Evolutionary conservation across 1,140 invertebrate species (phyloP).

Genomic region (Nephila pilipes): DNA sequence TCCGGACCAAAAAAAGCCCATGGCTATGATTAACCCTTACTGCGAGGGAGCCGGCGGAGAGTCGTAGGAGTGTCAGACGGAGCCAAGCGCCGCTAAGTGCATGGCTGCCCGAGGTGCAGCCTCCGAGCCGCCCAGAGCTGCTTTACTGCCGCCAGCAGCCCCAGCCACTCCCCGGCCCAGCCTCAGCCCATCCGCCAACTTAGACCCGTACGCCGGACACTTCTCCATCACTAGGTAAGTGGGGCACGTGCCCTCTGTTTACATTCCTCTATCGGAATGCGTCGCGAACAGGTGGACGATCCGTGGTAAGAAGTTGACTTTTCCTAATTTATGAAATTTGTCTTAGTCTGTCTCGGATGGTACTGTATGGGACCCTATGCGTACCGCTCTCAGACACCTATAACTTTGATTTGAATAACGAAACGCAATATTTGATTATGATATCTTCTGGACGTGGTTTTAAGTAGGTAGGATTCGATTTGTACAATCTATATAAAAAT

Average conservation of each 20-base stretch:
- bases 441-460: no score
- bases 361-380: no score
- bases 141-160: conserved; percentile 63
- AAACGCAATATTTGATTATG: no score
- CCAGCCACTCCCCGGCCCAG: conserved; percentile 62
- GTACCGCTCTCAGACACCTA: no score
- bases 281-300: conserved; percentile 8
- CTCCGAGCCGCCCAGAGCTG: conserved; percentile 55
- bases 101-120: conserved; percentile 68
- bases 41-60: conserved; percentile 47
- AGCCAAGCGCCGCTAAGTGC: conserved; percentile 45
- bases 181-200: conserved; percentile 59
- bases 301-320: not conserved
- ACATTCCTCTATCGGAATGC: conserved; percentile 13
- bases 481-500: no score
- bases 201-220: conserved; percentile 57
- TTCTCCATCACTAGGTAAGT: conserved; percentile 72
- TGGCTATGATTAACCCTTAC: conserved; percentile 71
- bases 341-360: no score
- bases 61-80: conserved; percentile 71
- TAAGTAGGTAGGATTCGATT: no score
- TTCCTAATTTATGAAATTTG: not conserved
- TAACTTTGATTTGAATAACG: no score
- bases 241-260: conserved; percentile 45
- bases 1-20: conserved; percentile 38